Conservation (phyloP, 2,113 vertebrate genomes). For the Helogale parvula region DNA sequence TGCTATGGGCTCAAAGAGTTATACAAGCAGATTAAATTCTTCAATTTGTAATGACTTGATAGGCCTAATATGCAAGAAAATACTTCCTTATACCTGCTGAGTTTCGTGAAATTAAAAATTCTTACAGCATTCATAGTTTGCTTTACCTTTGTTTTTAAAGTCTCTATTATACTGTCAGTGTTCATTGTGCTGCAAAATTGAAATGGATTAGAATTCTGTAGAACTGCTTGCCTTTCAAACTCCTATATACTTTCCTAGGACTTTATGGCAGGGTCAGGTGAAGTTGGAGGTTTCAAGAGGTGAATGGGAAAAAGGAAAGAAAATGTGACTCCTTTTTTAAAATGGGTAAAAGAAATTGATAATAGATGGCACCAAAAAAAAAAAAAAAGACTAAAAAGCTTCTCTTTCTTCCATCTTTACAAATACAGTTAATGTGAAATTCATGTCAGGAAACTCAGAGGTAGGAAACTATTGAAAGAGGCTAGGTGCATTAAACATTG, state of each 20-base stretch:
- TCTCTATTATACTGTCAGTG: conserved; percentile 55
- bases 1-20: conserved; percentile 29
- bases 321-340: conserved; percentile 59
- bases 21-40: conserved; percentile 25
- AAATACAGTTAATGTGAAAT: neutral
- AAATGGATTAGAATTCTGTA: conserved; percentile 48
- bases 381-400: neutral
- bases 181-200: conserved; percentile 28
- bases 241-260: conserved; percentile 42
- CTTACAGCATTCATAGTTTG: conserved; percentile 55
- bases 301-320: conserved; percentile 33
- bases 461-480: conserved; percentile 13
- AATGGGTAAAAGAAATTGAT: conserved; percentile 32
- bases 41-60: conserved; percentile 66
- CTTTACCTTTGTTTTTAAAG: conserved; percentile 67
- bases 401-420: conserved; percentile 38
- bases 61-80: conserved; percentile 2
- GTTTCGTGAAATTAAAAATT: conserved; percentile 55
- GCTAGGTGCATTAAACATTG: neutral
- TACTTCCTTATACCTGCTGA: conserved; percentile 63
- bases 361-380: neutral
- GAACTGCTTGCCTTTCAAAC: conserved; percentile 46
- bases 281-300: conserved; percentile 59
- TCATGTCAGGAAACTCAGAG: neutral
- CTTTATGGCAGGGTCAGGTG: conserved; percentile 53